phyloP scores from a whole-genome alignment of 2,113 vertebrate species.

The Ursus arctos region DNA sequence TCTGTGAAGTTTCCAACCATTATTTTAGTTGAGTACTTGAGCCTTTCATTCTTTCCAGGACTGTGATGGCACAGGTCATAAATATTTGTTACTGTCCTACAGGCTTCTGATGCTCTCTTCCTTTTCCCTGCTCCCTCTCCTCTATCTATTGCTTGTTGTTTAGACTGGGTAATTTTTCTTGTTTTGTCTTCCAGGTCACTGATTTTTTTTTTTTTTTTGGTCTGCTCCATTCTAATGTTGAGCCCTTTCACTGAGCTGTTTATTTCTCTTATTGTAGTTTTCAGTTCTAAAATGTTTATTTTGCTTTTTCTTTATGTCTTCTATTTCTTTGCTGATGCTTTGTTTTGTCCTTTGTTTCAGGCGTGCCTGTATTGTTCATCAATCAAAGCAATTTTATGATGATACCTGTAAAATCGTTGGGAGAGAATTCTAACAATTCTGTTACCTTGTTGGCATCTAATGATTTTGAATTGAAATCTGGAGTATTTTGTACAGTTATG shows the following conservation, averaged over 20 bases:
- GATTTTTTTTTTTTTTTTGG: neutral
- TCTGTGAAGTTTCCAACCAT: neutral
- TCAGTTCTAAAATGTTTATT: neutral
- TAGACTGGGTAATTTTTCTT: neutral
- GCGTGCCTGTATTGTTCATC: neutral
- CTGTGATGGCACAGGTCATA: neutral
- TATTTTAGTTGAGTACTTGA: neutral
- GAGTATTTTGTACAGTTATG: neutral
- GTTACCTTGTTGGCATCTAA: neutral
- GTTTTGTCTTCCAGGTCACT: neutral
- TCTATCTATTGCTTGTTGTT: neutral
- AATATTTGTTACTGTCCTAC: neutral
- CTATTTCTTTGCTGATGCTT: neutral
- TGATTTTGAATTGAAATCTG: neutral
- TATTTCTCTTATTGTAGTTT: neutral
- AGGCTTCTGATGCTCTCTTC: neutral
- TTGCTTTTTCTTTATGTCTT: neutral
- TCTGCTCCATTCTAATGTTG: neutral
- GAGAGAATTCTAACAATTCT: neutral
- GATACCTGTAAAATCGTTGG: neutral
- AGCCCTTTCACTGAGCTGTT: neutral
- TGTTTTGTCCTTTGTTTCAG: neutral
- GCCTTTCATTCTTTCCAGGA: neutral
- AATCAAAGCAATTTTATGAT: neutral
- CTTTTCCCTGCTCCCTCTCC: neutral